phyloP scores from a whole-genome alignment of 1,140 invertebrate species.

The Cotesia chilonis region DNA sequence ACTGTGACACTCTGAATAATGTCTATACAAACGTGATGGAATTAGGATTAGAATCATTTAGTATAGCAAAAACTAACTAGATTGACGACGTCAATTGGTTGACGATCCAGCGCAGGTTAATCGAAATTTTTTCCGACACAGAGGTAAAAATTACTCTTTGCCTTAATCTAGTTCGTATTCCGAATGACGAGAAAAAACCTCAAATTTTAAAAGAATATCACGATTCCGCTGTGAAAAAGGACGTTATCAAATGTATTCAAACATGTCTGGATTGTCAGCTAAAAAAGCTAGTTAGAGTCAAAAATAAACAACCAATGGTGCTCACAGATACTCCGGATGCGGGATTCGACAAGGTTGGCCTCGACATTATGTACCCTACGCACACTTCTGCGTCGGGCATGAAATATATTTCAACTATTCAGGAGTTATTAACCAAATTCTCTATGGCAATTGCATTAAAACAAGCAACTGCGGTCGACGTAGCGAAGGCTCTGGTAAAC shows the following conservation, averaged over 20 bases:
- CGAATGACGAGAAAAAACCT: not conserved
- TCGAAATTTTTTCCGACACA: not conserved
- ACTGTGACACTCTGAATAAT: not conserved
- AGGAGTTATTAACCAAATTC: slow-evolving; percentile 44
- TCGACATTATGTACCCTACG: slow-evolving; percentile 48
- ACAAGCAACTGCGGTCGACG: slow-evolving; percentile 41
- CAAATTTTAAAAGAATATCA: slow-evolving; percentile 28
- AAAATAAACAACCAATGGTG: not conserved
- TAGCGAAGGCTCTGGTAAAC: slow-evolving; percentile 41
- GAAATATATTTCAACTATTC: slow-evolving; percentile 47
- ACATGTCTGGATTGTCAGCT: slow-evolving; percentile 35
- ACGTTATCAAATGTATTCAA: slow-evolving; percentile 32
- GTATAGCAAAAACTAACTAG: slow-evolving; percentile 5
- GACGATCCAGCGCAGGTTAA: not conserved
- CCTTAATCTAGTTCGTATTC: not conserved
- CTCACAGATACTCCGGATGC: not conserved
- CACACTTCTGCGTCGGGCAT: slow-evolving; percentile 40
- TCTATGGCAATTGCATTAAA: slow-evolving; percentile 38
- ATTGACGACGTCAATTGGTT: slow-evolving; percentile 4
- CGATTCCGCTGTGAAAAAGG: slow-evolving; percentile 19
- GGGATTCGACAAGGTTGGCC: slow-evolving; percentile 22
- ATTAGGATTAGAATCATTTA: not conserved
- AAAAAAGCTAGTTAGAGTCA: slow-evolving; percentile 31
- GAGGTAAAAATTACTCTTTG: slow-evolving; percentile 12
- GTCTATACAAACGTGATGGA: not conserved